A percentile compares a stretch with the other conserved stretches of the same genome.
These are phyloP conservation scores for Rhagophthalmus giganteus DNA, from an alignment of 2,888 invertebrate genomes.

Conservation along the genomic window DNA sequence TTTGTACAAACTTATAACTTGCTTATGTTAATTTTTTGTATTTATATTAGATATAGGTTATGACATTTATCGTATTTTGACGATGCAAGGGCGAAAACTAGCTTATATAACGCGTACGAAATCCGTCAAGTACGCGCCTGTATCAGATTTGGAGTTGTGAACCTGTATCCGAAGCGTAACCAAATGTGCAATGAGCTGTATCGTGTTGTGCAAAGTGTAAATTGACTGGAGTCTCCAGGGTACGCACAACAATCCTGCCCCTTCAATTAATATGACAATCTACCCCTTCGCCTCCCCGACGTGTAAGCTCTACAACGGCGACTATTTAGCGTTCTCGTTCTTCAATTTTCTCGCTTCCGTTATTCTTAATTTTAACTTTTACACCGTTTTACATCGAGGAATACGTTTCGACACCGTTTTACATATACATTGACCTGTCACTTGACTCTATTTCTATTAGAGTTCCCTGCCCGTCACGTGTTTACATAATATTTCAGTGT, in stretches of 20 bases:
- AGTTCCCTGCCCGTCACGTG: slow-evolving; percentile 30
- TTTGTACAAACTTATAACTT: background rate
- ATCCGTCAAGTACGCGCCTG: slow-evolving; percentile 32
- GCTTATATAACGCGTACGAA: too few relatives aligned
- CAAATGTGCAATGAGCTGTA: slow-evolving; percentile 65
- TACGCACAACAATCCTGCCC: slow-evolving; percentile 52
- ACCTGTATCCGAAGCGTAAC: slow-evolving; percentile 43
- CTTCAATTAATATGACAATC: slow-evolving; percentile 53
- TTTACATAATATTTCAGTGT: slow-evolving; percentile 34
- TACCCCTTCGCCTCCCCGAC: slow-evolving; percentile 30
- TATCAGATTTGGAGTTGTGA: slow-evolving; percentile 31
- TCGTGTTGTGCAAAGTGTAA: slow-evolving; percentile 66
- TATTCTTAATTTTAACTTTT: slow-evolving; percentile 1
- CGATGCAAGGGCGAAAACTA: too few relatives aligned
- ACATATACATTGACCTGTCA: slow-evolving; percentile 28
- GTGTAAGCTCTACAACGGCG: slow-evolving; percentile 13
- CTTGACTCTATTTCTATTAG: slow-evolving; percentile 26
- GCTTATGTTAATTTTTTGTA: background rate
- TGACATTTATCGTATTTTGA: too few relatives aligned
- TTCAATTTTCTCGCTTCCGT: background rate
- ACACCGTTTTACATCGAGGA: background rate
- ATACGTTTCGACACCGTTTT: slow-evolving; percentile 5
- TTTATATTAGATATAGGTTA: too few relatives aligned
- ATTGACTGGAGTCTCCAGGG: slow-evolving; percentile 63
- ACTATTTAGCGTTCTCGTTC: slow-evolving; percentile 9